Evolutionary conservation across 2,888 invertebrate species (phyloP).

Genomic region (Caenorhabditis sp.): DNA sequence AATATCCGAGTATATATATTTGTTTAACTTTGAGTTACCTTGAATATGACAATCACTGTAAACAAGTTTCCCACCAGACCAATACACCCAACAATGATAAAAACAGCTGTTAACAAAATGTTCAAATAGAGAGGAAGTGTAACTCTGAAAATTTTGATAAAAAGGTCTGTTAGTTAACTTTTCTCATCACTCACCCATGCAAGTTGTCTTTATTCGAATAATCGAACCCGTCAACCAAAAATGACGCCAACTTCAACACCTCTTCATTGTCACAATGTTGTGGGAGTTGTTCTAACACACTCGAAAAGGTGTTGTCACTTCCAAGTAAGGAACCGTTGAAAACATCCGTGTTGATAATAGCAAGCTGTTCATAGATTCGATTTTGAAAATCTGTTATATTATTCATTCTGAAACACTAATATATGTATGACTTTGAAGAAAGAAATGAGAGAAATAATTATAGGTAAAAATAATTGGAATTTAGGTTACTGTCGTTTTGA

Average conservation of each 20-base stretch:
- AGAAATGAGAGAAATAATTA: too few species aligned
- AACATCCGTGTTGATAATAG: too few species aligned
- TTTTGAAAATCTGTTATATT: too few species aligned
- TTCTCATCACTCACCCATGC: background rate
- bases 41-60: constrained; percentile 57
- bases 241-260: constrained; percentile 22
- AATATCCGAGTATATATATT: background rate
- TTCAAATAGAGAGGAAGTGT: constrained; percentile 32
- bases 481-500: too few species aligned
- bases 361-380: too few species aligned
- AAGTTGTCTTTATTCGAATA: background rate
- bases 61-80: constrained; percentile 66
- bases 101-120: constrained; percentile 56
- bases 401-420: too few species aligned
- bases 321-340: too few species aligned
- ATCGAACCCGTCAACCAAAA: constrained; percentile 1
- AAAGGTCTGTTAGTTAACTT: background rate
- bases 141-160: background rate
- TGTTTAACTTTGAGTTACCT: constrained; percentile 24
- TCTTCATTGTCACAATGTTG: constrained; percentile 23
- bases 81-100: constrained; percentile 60
- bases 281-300: background rate
- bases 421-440: too few species aligned
- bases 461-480: too few species aligned
- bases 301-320: too few species aligned